phyloP scores from a whole-genome alignment of 2,113 vertebrate species.

The Brachirus orientalis region DNA sequence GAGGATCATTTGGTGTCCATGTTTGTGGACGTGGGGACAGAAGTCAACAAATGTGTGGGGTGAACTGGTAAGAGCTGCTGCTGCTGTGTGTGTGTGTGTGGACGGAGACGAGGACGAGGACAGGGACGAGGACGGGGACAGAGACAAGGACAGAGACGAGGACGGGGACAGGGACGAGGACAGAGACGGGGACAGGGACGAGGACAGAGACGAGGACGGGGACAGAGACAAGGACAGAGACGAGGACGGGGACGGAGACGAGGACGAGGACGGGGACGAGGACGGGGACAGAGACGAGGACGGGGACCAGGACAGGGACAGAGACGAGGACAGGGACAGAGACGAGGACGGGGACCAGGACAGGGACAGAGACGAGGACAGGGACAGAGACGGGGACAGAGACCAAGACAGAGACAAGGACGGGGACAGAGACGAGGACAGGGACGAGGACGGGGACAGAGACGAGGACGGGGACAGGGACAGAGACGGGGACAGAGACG shows the following conservation, averaged over 20 bases:
- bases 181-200: not conserved
- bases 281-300: not conserved
- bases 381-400: slow-evolving; percentile 26
- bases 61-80: slow-evolving; percentile 82
- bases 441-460: slow-evolving; percentile 38
- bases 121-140: slow-evolving; percentile 25
- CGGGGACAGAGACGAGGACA: not conserved
- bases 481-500: slow-evolving; percentile 34
- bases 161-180: too few relatives aligned
- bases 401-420: slow-evolving; percentile 14
- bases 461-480: not conserved
- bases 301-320: slow-evolving; percentile 8
- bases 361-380: not conserved
- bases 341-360: not conserved
- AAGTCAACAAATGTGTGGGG: slow-evolving; percentile 86
- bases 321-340: too few relatives aligned
- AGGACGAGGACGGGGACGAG: too few relatives aligned
- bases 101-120: slow-evolving; percentile 4
- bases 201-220: too few relatives aligned
- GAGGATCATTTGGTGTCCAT: slow-evolving; percentile 78
- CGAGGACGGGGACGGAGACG: not conserved
- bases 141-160: not conserved
- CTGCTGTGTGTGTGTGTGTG: slow-evolving; percentile 51
- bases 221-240: too few relatives aligned
- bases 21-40: slow-evolving; percentile 74